These are phyloP conservation scores for Eidolon dupreanum DNA, from an alignment of 2,797 vertebrate species.

Conservation along the genomic window DNA sequence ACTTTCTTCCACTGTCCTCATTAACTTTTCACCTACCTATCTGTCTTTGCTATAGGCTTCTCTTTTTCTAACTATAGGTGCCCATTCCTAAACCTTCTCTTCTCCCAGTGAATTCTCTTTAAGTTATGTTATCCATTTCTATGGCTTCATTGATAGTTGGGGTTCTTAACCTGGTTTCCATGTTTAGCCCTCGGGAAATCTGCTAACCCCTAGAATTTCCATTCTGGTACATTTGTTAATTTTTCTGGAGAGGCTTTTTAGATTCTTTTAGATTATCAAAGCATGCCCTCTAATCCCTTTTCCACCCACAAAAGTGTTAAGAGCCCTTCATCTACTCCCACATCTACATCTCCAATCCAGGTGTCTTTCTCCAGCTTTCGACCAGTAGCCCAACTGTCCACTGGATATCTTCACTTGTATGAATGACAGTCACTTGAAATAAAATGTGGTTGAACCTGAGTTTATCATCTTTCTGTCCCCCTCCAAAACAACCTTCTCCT, in stretches of 20 bases:
- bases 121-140: not conserved
- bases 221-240: not conserved
- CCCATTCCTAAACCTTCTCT: not conserved
- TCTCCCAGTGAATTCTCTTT: not conserved
- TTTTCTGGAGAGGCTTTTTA: not conserved
- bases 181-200: not conserved
- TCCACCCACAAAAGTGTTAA: not conserved
- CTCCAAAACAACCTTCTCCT: not conserved
- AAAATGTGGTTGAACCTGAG: not conserved
- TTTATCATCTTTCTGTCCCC: not conserved
- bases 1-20: not conserved
- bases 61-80: not conserved
- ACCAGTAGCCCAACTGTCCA: not conserved
- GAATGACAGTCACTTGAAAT: not conserved
- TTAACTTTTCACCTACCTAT: not conserved
- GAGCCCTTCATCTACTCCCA: not conserved
- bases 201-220: not conserved
- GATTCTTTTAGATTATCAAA: not conserved
- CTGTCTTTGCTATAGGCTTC: not conserved
- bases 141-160: not conserved
- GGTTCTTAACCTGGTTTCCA: not conserved
- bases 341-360: not conserved
- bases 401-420: not conserved
- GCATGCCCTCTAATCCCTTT: not conserved
- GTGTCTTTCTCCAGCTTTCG: not conserved